A percentile compares a stretch with the other conserved stretches of the same genome.
phyloP scores from a whole-genome alignment of 2,888 invertebrate genomes.

The Pegoplata infirma region DNA sequence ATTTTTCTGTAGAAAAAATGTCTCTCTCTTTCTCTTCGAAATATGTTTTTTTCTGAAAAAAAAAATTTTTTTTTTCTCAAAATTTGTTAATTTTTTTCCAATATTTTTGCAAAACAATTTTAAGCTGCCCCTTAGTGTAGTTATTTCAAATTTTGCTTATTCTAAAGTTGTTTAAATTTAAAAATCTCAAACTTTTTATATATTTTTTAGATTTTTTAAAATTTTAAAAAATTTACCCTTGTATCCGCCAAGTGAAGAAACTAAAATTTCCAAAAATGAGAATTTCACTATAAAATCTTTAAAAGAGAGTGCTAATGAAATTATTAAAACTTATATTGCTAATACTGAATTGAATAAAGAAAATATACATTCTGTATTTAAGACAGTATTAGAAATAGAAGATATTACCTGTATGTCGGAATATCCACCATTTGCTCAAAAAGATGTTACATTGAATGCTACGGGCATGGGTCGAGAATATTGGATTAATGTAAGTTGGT shows the following conservation, averaged over 20 bases:
- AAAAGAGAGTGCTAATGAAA: constrained; percentile 25
- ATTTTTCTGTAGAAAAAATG: too few relatives aligned
- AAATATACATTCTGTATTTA: constrained; percentile 67
- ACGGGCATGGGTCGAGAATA: constrained; percentile 15
- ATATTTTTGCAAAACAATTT: too few relatives aligned
- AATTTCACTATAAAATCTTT: constrained; percentile 53
- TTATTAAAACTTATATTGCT: constrained; percentile 31
- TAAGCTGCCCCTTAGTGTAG: too few relatives aligned
- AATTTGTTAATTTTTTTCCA: too few relatives aligned
- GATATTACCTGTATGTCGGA: constrained; percentile 67
- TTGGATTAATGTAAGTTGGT: constrained; percentile 53
- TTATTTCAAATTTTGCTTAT: too few relatives aligned
- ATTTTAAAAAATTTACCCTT: background rate
- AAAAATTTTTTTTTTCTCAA: too few relatives aligned
- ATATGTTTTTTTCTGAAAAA: too few relatives aligned
- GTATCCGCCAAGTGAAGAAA: constrained; percentile 50
- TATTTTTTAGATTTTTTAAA: constrained; percentile 39
- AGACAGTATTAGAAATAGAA: constrained; percentile 70
- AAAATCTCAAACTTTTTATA: background rate
- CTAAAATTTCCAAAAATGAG: constrained; percentile 51
- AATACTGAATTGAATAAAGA: constrained; percentile 27
- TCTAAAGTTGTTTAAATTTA: constrained; percentile 7
- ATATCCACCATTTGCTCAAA: constrained; percentile 64
- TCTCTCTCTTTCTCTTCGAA: too few relatives aligned
- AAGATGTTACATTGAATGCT: constrained; percentile 36